Percentiles rank a stretch among this genome's conserved stretches.
phyloP scores from a whole-genome alignment of 2,113 vertebrate species.

The Anas platyrhynchos region DNA sequence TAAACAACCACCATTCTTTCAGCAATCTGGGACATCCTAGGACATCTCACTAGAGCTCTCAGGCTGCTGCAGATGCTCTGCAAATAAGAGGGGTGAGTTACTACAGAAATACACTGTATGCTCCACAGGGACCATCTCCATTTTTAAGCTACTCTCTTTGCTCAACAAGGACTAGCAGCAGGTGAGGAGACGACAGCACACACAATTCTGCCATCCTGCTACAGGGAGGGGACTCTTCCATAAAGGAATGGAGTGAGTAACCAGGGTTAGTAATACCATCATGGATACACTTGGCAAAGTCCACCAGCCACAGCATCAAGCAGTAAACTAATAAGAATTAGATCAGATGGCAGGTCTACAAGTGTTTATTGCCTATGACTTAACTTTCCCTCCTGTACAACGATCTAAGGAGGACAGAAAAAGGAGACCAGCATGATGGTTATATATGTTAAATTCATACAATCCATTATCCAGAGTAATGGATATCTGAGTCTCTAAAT shows the following conservation, averaged over 20 bases:
- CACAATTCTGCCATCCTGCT: neutral
- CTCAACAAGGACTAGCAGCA: neutral
- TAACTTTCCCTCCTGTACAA: conserved; percentile 44
- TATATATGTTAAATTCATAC: conserved; percentile 40
- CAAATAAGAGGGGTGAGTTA: fast-evolving
- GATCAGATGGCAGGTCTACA: conserved; percentile 27
- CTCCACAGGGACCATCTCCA: neutral
- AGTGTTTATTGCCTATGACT: conserved; percentile 56
- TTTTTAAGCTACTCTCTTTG: neutral
- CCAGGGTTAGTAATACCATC: neutral
- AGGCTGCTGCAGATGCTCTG: neutral
- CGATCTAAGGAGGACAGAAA: conserved; percentile 26
- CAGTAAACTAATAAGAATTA: conserved; percentile 45
- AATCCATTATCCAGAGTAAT: conserved; percentile 19
- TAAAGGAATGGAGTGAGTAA: neutral
- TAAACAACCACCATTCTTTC: neutral
- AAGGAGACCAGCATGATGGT: neutral
- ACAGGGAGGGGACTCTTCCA: neutral
- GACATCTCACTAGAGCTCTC: neutral
- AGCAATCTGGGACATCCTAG: neutral
- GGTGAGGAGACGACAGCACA: neutral
- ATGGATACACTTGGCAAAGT: neutral
- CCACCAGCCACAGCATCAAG: conserved; percentile 22
- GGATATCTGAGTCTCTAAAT: neutral
- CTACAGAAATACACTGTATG: neutral